Evolutionary conservation across 2,113 vertebrate species (phyloP), one percentile per base, ranked within the genome.

Genomic region (Scytalopus superciliaris): DNA sequence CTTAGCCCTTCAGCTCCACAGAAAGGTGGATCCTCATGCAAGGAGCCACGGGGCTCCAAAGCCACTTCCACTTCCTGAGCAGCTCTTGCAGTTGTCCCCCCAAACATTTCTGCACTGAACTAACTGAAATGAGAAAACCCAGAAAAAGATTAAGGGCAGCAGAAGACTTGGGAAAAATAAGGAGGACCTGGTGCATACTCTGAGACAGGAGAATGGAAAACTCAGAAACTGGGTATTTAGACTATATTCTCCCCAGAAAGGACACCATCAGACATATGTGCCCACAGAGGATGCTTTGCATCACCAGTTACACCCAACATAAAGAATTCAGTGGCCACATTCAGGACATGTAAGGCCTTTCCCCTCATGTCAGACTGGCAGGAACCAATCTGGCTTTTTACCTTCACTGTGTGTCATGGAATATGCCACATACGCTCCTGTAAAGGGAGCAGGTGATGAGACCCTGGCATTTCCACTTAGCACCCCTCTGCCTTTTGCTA

Each of bases 401-500:
- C 5, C n/a, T 39, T 28, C 55, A 23, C 69, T 31, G 7, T 45
- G 45, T 25, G 53, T 35, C 49, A 40, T 1, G 5, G 66, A 57
- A 31, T 10, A 18, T 10, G 19, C 59, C 33, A 1, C 2, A 0
- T 1, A 28, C 11, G 4, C 28, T n/a, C 30, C 35, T 33, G 49
- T 18, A 19, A 39, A 50, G 52, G 35, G 30, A 53, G 60, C 4
- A 3, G 1, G 4, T 52, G 66, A 33, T 53, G 68, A 23, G 8
- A 60, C 33, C 57, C 56, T 49, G 28, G 55, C 21, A 7, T 52
- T 63, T 33, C 63, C 68, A 47, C 57, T 27, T 4, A 28, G 37
- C 30, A 42, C 33, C 2, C 25, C 42, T 8, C 47, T 28, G 37
- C 19, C 87, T 74, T 53, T 44, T 70, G 59, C 45, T 59, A n/a